These are phyloP conservation scores for Gonioctena quinquepunctata DNA, from an alignment of 1,140 invertebrate species.

Conservation along the genomic window DNA sequence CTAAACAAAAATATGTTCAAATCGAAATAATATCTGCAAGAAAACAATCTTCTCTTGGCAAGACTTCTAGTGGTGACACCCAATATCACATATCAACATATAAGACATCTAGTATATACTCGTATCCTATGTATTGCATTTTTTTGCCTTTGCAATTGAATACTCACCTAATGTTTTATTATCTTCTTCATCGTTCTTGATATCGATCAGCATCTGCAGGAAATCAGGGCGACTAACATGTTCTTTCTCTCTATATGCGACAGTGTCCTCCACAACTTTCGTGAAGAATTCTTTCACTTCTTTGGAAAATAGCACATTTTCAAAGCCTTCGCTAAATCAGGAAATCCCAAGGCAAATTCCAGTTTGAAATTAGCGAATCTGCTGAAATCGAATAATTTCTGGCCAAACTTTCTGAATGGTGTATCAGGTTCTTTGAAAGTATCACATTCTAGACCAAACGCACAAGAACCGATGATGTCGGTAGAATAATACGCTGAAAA, in stretches of 20 bases:
- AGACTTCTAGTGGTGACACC: background rate
- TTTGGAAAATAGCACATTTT: background rate
- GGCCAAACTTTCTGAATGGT: conserved; percentile 51
- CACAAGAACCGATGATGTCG: conserved; percentile 62
- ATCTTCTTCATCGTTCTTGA: conserved; percentile 6
- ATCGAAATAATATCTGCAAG: no score
- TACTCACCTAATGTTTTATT: background rate
- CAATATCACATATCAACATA: background rate
- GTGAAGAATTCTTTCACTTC: conserved; percentile 54
- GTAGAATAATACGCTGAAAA: conserved; percentile 58
- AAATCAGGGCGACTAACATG: conserved; percentile 58
- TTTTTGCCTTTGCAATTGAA: background rate
- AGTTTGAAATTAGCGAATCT: background rate
- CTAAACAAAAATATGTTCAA: no score
- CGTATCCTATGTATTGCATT: background rate
- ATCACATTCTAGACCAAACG: conserved; percentile 63
- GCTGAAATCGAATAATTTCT: conserved; percentile 33
- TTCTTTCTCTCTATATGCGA: conserved; percentile 56
- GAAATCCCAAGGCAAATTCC: background rate
- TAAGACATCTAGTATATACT: background rate
- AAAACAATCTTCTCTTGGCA: no score
- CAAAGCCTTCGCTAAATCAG: background rate
- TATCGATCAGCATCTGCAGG: conserved; percentile 57
- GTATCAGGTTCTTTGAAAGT: conserved; percentile 59
- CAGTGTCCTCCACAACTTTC: conserved; percentile 53